phyloP scores from a whole-genome alignment of 1,140 invertebrate genomes.

The Drosophila asahinai region DNA sequence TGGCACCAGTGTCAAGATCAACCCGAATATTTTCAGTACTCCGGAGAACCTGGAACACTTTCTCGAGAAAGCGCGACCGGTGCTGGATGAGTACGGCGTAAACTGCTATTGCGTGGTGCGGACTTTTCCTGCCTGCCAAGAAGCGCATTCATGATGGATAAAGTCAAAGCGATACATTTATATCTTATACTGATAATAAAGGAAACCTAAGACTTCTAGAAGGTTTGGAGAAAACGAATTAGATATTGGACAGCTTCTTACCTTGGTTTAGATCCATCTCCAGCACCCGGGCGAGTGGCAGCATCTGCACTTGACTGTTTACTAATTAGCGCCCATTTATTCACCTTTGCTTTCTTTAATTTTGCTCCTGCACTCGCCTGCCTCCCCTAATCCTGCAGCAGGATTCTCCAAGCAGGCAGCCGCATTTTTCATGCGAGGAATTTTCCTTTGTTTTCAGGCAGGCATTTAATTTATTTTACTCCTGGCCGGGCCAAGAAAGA shows the following conservation, averaged over 20 bases:
- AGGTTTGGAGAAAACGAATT: background rate
- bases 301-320: conserved; percentile 71
- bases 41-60: background rate
- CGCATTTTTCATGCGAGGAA: conserved; percentile 58
- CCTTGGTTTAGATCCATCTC: conserved; percentile 2
- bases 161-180: background rate
- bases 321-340: conserved; percentile 70
- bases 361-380: conserved; percentile 3
- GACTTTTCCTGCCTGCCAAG: background rate
- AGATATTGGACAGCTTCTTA: conserved; percentile 5
- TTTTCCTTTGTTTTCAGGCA: conserved; percentile 69
- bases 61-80: background rate
- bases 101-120: conserved; percentile 14
- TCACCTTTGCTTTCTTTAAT: conserved; percentile 57
- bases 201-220: too few species aligned
- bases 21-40: background rate
- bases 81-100: background rate
- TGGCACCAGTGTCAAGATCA: background rate
- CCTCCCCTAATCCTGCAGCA: conserved; percentile 1
- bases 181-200: too few species aligned
- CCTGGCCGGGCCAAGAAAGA: conserved; percentile 37
- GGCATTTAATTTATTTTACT: conserved; percentile 77
- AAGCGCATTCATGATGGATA: background rate
- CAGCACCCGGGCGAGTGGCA: conserved; percentile 11
- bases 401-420: conserved; percentile 4